A percentile compares a stretch with the other conserved stretches of the same genome.
These are phyloP conservation scores for Crotalus viridis DNA, from an alignment of 2,113 vertebrate genomes.

Conservation along the genomic window DNA sequence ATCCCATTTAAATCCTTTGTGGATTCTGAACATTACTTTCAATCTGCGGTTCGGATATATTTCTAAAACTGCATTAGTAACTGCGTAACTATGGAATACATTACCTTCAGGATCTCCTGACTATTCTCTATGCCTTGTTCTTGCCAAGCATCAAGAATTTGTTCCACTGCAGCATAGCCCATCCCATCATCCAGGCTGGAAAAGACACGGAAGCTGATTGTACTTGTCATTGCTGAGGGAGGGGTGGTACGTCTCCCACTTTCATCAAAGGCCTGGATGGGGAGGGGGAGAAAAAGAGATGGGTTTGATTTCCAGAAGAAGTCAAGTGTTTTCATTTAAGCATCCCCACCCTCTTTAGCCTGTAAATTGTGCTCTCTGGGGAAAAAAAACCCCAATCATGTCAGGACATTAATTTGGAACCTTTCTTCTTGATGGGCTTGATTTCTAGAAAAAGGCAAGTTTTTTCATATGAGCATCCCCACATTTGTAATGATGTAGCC, in stretches of 20 bases:
- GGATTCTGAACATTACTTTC: not conserved
- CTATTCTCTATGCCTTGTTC: conserved; percentile 91
- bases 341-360: not conserved
- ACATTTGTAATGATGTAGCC: not conserved
- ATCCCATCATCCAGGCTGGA: conserved; percentile 89
- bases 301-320: no score
- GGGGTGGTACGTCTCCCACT: conserved; percentile 81
- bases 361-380: not conserved
- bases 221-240: conserved; percentile 75
- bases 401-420: not conserved
- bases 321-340: no score
- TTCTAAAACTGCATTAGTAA: no score
- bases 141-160: conserved; percentile 86
- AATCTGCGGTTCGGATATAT: not conserved
- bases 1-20: not conserved
- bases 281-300: not conserved
- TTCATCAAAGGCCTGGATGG: conserved; percentile 86
- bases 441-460: not conserved
- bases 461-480: not conserved
- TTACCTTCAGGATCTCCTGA: conserved; percentile 89
- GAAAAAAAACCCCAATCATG: not conserved
- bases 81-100: not conserved
- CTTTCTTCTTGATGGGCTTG: not conserved
- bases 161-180: conserved; percentile 82
- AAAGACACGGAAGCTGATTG: conserved; percentile 83